phyloP scores from a whole-genome alignment of 2,113 vertebrate species.

The Sander vitreus region DNA sequence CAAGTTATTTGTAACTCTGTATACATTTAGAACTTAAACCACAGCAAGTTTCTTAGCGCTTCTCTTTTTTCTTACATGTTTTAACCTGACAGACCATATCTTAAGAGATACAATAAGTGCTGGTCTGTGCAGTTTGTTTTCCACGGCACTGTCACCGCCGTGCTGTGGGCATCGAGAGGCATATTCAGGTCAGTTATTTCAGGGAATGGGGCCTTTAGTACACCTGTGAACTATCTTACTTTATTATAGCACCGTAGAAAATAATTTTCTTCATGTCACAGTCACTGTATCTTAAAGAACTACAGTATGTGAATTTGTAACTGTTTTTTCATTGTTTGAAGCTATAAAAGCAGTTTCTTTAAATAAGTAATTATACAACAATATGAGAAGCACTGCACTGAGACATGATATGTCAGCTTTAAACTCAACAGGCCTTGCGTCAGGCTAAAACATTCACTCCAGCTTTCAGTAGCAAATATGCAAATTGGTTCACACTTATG shows the following conservation, averaged over 20 bases:
- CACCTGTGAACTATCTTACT: constrained; percentile 54
- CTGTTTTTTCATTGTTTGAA: not conserved
- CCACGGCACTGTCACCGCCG: constrained; percentile 34
- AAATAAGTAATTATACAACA: constrained; percentile 14
- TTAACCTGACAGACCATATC: constrained; percentile 58
- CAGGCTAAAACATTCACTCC: not conserved
- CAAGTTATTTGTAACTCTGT: constrained; percentile 58
- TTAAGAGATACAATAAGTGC: constrained; percentile 51
- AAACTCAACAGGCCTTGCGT: not conserved
- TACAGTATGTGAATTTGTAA: not conserved
- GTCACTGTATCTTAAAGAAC: not conserved
- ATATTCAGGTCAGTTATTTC: constrained; percentile 67
- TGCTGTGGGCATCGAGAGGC: constrained; percentile 48
- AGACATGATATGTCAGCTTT: constrained; percentile 12
- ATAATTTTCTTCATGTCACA: not conserved
- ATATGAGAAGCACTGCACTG: constrained; percentile 7
- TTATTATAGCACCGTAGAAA: constrained; percentile 14
- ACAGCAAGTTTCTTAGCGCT: constrained; percentile 32
- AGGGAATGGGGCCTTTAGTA: constrained; percentile 41
- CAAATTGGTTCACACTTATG: constrained; percentile 9
- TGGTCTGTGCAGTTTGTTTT: constrained; percentile 61
- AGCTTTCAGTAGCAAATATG: constrained; percentile 11
- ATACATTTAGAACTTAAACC: constrained; percentile 32
- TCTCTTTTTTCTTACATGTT: constrained; percentile 37
- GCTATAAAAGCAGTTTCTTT: not conserved